Base-by-base conservation (phyloP, 1,140 invertebrate species). In the Asobara japonica region DNA sequence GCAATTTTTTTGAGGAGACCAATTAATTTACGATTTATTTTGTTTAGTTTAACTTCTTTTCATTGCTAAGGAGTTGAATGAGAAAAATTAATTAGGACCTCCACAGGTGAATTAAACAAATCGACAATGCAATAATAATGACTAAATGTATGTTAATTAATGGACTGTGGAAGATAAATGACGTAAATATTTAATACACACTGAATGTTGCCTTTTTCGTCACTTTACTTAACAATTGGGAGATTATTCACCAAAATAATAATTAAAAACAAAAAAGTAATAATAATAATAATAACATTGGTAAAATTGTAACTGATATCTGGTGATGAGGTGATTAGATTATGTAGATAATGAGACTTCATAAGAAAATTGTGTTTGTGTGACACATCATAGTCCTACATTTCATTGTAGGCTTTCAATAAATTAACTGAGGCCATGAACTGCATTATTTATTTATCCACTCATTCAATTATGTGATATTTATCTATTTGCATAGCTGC, bases 161-260 rank as follows among this genome's bases (percentile, higher is more conserved):
- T 64, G 61, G 51, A 56, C 51, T 27, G 51, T 25, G 51, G 11
- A 22, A 25, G 13, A 33, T 45, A 65, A 62, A 62, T 38, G 31
- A 70, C 31, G 22, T 31, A 64, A 65, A 56, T 22, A 25, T 33
- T 65, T 22, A 66, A 33, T 70, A 70, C 62, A 72, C 45, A 72
- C 65, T 72, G 30, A 72, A 72, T 72, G 70, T 72, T 72, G 70
- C 64, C 70, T 72, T 65, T 72, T 66, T 41, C 51, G 22, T 60
- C 70, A 66, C 62, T 51, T 30, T 70, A 22, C 51, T 70, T 69
- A 71, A 65, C 18, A 22, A 72, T 56, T 27, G 45, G 48, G 27
- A 64, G 33, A 65, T 51, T n/a, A 66, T 65, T 71, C 22, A 65
- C n/a, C n/a, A n/a, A n/a, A n/a, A n/a, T n/a, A n/a, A 38, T 38